Evolutionary conservation across 2,113 vertebrate genomes (phyloP), one percentile per base, ranked within the genome.

Genomic region (Saguinus imperator): DNA sequence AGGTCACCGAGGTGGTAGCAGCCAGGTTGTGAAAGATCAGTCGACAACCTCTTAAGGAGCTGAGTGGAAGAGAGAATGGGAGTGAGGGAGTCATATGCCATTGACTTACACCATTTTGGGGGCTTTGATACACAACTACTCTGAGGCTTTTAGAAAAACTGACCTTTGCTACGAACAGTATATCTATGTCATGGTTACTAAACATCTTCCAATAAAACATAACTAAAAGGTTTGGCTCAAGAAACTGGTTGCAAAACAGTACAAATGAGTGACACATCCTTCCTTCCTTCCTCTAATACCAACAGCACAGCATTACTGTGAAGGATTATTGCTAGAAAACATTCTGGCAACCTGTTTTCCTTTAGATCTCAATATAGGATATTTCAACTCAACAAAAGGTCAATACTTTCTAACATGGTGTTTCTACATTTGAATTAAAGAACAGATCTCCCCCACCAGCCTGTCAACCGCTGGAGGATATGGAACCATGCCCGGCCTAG

Each of bases 131-230:
- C 7, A 89, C 6, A 57, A 25, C 5, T 89, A 68, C 13, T 66
- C 68, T 82, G 55, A 72, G 43, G 50, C 17, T 96, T 80, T 82
- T 45, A 52, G 43, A 88, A 79, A 94, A 94, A 89, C 10, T 64
- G 43, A 13, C 9, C 43, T 94, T 91, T 86, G 90, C 64, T 52
- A 29, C 20, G 25, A 85, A 89, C 10, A 52, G 17, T 76, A 43
- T 80, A 73, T 43, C 70, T 50, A 73, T n/a, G 40, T 45, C 61
- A 61, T 35, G 32, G 32, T 85, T 94, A 91, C 40, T 58, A 86
- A 95, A 96, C 89, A 84, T 75, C 55, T 88, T 75, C 66, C 45
- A 57, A 75, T 43, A 86, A 93, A 96, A 92, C 50, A 90, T 25
- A 82, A 88, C 14, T 83, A 85, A 83, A 96, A 87, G 18, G 23